Evolutionary conservation across 2,888 invertebrate species (phyloP), one percentile per base, ranked within the genome.

Genomic region (Campoplex nolae): DNA sequence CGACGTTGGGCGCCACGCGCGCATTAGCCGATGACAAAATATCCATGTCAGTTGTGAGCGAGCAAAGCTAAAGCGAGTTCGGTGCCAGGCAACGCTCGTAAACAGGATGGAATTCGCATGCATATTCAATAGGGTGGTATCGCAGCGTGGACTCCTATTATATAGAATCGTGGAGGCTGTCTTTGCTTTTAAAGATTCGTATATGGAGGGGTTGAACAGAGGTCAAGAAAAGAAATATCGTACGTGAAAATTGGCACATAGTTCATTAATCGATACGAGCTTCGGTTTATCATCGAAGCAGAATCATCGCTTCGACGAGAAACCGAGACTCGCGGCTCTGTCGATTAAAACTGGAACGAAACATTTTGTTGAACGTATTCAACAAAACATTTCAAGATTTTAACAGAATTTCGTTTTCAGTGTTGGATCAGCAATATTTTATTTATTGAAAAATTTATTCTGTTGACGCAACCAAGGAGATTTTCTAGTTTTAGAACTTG

Each of bases 21-120:
- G 83, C 79, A 67, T 82, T 84, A 84, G 54, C 68, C 51, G 67
- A 85, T 85, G 76, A 86, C 88, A 85, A 84, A 85, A 84, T 88
- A 86, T 86, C 84, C 79, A 78, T 86, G 84, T 86, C 73, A 76
- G 71, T 54, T 62, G 85, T 68, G 73, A 77, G 58, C 62, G 58
- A 83, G 85, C 71, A 71, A 42, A 79, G 84, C 65, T 73, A 58
- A 84, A 87, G 75, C 85, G 77, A 83, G 83, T 83, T 77, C 83
- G 79, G 80, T 86, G 84, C 75, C 79, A 76, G 88, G 83, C 84
- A 71, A 89, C 88, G 85, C 88, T 91, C 90, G 92, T 92, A 93
- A 92, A 92, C 92, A 92, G 92, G 91, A 92, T 92, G 90, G 91
- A 92, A 93, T 93, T 92, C 90, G 90, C 92, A 93, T 93, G 91